Evolutionary conservation across 2,888 invertebrate species (phyloP), one percentile per base, ranked within the genome.

Genomic region (Lomographa bimaculata): DNA sequence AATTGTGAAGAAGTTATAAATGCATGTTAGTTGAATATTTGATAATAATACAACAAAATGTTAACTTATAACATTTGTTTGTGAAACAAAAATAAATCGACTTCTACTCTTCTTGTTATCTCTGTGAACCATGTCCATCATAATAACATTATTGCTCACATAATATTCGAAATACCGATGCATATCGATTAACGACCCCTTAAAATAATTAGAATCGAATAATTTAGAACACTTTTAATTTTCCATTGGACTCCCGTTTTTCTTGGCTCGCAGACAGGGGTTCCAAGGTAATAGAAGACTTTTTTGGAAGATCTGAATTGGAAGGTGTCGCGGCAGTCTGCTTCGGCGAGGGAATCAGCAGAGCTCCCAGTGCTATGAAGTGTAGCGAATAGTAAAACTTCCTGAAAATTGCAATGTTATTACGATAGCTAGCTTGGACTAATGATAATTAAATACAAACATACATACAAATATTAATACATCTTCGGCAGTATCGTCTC

Each of bases 311-410:
- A 23, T 79, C 76, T 7, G 47, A 56, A 33, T 57, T 46, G 9
- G 50, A 16, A 4, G 50, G 19, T 9, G 41, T 60, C 14, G 5
- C 9, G 10, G 60, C 40, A 11, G 55, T 27, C 1, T 36, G 43
- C 34, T 46, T 63, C 0, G 55, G 46, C 34, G 33, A 64, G 1
- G 90, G 90, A 27, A 90, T 60, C 7, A 90, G 63, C 50, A 89
- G 51, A 0, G 89, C 83, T 20, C 89, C 89, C 35, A 90, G 46
- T 0, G 90, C 89, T 16, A 89, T 78, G 50, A 90, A 86, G 49
- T 90, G 90, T 5, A 90, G 68, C 0, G 89, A 90, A 58, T 89
- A 90, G 71, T 83, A 92, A 52, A 91, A 87, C 82, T 87, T 90
- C 67, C 92, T 92, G 81, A 59, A 87, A 86, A 38, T 35, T 28